Evolutionary conservation across 2,888 invertebrate species (phyloP).

Genomic region (Leucozona laternaria): DNA sequence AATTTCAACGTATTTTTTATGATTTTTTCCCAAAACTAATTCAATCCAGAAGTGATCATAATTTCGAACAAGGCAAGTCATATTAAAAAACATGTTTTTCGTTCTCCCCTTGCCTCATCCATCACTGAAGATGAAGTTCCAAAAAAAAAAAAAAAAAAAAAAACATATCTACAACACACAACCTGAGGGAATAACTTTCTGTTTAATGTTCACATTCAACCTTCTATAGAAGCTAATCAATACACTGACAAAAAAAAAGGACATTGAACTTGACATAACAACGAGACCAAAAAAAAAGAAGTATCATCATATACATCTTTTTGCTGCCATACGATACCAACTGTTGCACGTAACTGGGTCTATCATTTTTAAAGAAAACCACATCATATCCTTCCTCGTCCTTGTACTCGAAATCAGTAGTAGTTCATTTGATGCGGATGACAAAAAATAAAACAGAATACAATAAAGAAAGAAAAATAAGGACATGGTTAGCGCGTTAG

Average conservation of each 20-base stretch:
- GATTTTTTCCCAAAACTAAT: conserved; percentile 70
- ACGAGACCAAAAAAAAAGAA: conserved; percentile 1
- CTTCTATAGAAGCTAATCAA: conserved; percentile 52
- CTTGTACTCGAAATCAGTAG: conserved; percentile 44
- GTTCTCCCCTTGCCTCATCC: conserved; percentile 57
- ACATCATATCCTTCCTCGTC: conserved; percentile 59
- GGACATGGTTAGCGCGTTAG: conserved; percentile 41
- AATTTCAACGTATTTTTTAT: conserved; percentile 33
- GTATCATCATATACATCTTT: conserved; percentile 10
- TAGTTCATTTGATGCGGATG: conserved; percentile 12
- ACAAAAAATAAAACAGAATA: conserved; percentile 5
- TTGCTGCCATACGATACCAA: conserved; percentile 70
- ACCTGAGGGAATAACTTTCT: conserved; percentile 51
- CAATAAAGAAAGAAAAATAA: background rate
- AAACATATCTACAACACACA: conserved; percentile 13
- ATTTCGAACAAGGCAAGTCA: conserved; percentile 49
- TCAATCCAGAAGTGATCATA: conserved; percentile 63
- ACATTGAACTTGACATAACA: conserved; percentile 67
- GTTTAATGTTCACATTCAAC: conserved; percentile 30
- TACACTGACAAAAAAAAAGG: conserved; percentile 52
- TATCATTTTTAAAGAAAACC: conserved; percentile 53
- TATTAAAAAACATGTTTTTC: conserved; percentile 61
- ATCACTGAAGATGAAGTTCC: background rate
- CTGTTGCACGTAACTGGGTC: conserved; percentile 63
- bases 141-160: too few species aligned